Evolutionary conservation across 2,113 vertebrate species (phyloP), one percentile per base, ranked within the genome.

Genomic region (Canis aureus): DNA sequence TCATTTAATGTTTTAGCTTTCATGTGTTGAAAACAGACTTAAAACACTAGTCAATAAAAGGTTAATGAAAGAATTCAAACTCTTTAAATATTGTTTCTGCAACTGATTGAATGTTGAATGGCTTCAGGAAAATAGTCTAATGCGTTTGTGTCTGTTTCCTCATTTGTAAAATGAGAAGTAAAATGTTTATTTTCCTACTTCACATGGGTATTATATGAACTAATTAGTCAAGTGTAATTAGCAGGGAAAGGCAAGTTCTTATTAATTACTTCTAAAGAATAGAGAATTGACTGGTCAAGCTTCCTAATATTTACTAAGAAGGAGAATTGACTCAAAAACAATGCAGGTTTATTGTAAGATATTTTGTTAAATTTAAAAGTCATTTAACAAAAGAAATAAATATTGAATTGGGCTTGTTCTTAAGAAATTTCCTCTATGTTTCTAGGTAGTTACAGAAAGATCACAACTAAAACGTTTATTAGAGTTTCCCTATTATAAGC

Each of bases 161-260:
- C n/a, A 86, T 81, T 96, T 96, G 38, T 95, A 76, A 96, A 93
- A 57, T 80, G 32, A 19, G 27, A 92, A 95, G 20, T 76, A 94
- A 95, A 94, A 84, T 92, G 76, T 64, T 97, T 93, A 85, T 78
- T 96, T 96, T 94, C 57, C 57, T 90, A 64, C 20, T 7, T 76
- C 23, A 89, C 13, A 10, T 27, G 13, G 20, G 10, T 71, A 12
- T 66, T 95, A 78, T 67, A 49, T 62, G 13, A 97, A 73, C 11
- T 83, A 91, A 95, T 96, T 87, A 96, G 59, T 92, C 38, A 84
- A 71, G 27, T 80, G 6, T 81, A 93, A 91, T 95, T 84, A 88
- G 38, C 49, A 91, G 11, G 3, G 84, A 95, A 86, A 74, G 12
- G 12, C 22, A 78, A 51, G 49, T 69, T 96, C 11, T 38, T 8